These are phyloP conservation scores for Nymphalis c-album DNA, from an alignment of 2,888 invertebrate genomes.

Conservation along the genomic window DNA sequence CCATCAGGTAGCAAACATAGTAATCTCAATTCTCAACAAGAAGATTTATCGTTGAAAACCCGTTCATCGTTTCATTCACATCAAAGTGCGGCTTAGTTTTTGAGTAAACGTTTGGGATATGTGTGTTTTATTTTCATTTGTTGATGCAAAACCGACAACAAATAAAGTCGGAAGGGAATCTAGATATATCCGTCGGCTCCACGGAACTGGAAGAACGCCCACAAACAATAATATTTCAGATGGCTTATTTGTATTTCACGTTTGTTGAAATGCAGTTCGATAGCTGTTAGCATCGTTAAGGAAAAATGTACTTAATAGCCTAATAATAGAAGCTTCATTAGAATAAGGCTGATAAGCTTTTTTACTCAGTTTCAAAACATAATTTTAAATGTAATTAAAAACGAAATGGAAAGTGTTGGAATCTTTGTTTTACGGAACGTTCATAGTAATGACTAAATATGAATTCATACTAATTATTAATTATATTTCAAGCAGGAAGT, in stretches of 20 bases:
- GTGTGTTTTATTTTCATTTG: constrained; percentile 3
- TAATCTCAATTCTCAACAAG: neutral
- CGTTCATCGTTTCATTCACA: neutral
- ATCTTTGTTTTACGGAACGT: too few species aligned
- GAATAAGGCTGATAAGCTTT: too few species aligned
- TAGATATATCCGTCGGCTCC: neutral
- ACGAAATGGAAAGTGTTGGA: too few species aligned
- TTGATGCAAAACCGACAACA: constrained; percentile 5
- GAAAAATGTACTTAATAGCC: neutral
- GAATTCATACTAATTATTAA: too few species aligned
- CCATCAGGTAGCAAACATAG: too few species aligned
- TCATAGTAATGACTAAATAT: too few species aligned
- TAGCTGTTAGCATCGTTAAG: neutral
- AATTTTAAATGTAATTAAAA: too few species aligned
- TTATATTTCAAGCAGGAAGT: too few species aligned
- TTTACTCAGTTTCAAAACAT: too few species aligned
- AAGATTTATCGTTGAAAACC: neutral
- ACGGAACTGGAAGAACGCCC: constrained; percentile 5
- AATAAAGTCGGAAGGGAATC: constrained; percentile 3
- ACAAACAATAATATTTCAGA: constrained; percentile 2
- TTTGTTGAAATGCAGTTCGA: constrained; percentile 7
- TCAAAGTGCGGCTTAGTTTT: constrained; percentile 1
- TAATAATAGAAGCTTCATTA: too few species aligned
- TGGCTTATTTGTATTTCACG: constrained; percentile 4
- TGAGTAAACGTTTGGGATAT: neutral